Conservation (phyloP, 2,888 invertebrate genomes). For the Fragum whitleyi region DNA sequence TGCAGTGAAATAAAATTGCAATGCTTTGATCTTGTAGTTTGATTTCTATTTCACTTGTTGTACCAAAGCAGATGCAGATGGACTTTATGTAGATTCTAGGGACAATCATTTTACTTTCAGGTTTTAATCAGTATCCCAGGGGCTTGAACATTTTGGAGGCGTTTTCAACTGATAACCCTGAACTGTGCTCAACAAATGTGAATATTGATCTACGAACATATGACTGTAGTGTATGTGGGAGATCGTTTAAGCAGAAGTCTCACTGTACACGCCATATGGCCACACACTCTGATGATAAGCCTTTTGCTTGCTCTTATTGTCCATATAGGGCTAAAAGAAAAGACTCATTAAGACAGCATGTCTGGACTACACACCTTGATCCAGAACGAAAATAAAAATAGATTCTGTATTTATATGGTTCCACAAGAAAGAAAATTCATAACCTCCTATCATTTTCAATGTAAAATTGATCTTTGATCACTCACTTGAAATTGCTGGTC, state of each 20-base stretch:
- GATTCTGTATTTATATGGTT: no score
- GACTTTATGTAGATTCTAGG: no score
- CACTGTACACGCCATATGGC: slow-evolving; percentile 19
- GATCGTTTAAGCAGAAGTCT: slow-evolving; percentile 9
- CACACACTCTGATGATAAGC: slow-evolving; percentile 23
- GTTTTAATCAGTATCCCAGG: neutral
- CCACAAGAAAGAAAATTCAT: no score
- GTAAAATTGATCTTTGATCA: no score
- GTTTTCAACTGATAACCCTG: neutral
- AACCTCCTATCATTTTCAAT: no score
- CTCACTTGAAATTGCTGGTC: no score
- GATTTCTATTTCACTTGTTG: no score
- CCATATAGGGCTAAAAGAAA: neutral
- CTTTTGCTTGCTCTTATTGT: slow-evolving; percentile 17
- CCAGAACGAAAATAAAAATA: neutral
- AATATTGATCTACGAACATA: neutral
- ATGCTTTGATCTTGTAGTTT: no score
- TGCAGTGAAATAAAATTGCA: no score
- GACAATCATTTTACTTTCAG: neutral
- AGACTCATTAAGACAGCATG: neutral
- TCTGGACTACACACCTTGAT: neutral
- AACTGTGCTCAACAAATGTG: neutral
- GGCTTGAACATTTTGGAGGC: neutral
- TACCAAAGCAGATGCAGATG: no score
- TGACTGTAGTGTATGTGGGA: slow-evolving; percentile 1